Evolutionary conservation across 2,797 vertebrate genomes (phyloP).

Genomic region (Gallinago stenura): DNA sequence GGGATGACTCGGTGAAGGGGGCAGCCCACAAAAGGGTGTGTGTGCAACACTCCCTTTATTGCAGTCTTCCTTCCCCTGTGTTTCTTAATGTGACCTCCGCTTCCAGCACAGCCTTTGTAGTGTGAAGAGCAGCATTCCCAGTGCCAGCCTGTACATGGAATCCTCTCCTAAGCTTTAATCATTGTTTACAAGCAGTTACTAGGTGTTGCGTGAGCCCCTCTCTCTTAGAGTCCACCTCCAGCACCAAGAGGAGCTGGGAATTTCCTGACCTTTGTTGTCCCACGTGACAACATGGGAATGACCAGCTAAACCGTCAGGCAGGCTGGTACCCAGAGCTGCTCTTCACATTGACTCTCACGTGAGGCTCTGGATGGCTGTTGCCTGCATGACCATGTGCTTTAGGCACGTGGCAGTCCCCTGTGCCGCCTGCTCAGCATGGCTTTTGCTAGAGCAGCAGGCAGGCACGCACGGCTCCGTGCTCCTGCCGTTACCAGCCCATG

Average conservation of each 20-base stretch:
- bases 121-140: neutral
- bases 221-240: neutral
- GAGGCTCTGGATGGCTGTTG: conserved; percentile 27
- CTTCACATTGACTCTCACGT: conserved; percentile 44
- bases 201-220: neutral
- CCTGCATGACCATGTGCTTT: conserved; percentile 55
- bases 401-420: conserved; percentile 71
- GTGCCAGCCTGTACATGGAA: neutral
- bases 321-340: neutral
- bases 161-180: conserved; percentile 6
- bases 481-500: neutral
- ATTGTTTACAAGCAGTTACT: neutral
- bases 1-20: neutral
- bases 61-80: neutral
- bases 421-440: conserved; percentile 29
- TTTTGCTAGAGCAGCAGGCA: neutral
- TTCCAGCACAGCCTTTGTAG: neutral
- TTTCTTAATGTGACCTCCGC: neutral
- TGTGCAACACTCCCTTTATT: conserved; percentile 23
- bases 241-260: neutral
- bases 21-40: conserved; percentile 27
- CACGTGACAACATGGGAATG: neutral
- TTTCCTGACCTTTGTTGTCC: neutral
- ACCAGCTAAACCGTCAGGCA: neutral
- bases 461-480: neutral